phyloP scores from a whole-genome alignment of 1,140 invertebrate genomes.

The Globodera ellingtonae region DNA sequence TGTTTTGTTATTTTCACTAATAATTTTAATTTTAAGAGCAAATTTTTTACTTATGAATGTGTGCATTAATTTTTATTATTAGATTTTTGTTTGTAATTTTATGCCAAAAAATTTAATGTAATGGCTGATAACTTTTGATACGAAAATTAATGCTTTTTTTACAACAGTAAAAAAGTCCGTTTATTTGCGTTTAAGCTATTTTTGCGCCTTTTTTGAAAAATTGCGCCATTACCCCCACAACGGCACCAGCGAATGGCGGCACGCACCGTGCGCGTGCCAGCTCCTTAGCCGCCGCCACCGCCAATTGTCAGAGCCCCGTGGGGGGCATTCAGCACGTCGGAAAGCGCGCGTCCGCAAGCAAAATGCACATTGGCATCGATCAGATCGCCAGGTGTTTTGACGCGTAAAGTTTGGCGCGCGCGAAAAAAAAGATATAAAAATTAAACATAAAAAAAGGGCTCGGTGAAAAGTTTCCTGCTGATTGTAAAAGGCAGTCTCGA shows the following conservation, averaged over 20 bases:
- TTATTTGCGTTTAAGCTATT: neutral
- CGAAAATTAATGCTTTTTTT: too few relatives aligned
- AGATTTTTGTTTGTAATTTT: too few relatives aligned
- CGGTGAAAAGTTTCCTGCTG: too few relatives aligned
- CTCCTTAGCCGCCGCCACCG: neutral
- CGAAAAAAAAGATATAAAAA: neutral
- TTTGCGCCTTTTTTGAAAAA: neutral
- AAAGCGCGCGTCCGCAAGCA: neutral
- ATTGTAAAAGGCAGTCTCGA: neutral
- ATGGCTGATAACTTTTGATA: too few relatives aligned
- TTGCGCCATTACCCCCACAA: neutral
- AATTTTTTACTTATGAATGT: too few relatives aligned
- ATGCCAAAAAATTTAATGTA: too few relatives aligned
- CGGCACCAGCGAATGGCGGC: neutral
- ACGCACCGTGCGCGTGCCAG: neutral
- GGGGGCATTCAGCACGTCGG: slow-evolving; percentile 1
- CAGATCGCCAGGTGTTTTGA: slow-evolving; percentile 61
- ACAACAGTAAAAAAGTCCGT: too few relatives aligned
- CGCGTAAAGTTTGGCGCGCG: neutral
- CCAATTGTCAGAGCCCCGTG: neutral
- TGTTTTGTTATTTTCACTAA: too few relatives aligned
- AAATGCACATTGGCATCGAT: slow-evolving; percentile 57
- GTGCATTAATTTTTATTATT: too few relatives aligned
- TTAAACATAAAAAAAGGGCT: too few relatives aligned
- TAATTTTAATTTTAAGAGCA: too few relatives aligned